Evolutionary conservation across 2,797 vertebrate genomes (phyloP).

Genomic region (Parotocinclus haroldoi): DNA sequence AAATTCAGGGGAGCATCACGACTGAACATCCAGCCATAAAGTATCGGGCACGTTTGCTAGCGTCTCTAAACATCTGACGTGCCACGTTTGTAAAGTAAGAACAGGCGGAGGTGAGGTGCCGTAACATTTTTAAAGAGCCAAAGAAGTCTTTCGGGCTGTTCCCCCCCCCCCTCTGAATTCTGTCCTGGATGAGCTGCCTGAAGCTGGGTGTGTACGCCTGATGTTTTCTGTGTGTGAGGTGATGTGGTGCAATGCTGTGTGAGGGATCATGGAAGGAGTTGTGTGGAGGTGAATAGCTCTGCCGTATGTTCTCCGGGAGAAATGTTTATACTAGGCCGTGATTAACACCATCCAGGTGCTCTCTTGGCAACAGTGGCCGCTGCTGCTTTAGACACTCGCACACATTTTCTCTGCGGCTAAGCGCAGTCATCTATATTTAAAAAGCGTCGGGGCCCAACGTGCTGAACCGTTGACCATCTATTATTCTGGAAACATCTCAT

Average conservation of each 20-base stretch:
- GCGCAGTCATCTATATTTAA: slow-evolving; percentile 72
- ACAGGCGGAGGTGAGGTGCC: slow-evolving; percentile 1
- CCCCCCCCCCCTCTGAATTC: no score
- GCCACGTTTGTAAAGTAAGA: neutral
- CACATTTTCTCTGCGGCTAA: slow-evolving; percentile 73
- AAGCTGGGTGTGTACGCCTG: slow-evolving; percentile 24
- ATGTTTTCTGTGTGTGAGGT: slow-evolving; percentile 40
- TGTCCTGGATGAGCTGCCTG: slow-evolving; percentile 42
- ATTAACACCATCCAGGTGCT: slow-evolving; percentile 97
- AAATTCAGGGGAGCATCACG: no score
- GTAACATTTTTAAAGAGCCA: slow-evolving; percentile 20
- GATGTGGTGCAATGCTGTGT: slow-evolving; percentile 23
- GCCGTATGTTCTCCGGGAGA: slow-evolving; percentile 69
- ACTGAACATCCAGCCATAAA: no score
- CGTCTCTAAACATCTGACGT: no score
- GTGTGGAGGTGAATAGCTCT: slow-evolving; percentile 53
- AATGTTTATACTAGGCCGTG: slow-evolving; percentile 84
- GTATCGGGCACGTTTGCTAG: no score
- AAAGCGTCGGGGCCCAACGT: slow-evolving; percentile 63
- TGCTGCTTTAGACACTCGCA: slow-evolving; percentile 69
- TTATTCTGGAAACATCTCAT: slow-evolving; percentile 72
- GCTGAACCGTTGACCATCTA: slow-evolving; percentile 80
- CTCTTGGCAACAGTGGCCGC: slow-evolving; percentile 71
- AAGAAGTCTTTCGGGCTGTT: slow-evolving; percentile 22
- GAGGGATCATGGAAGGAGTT: slow-evolving; percentile 29